Percentiles rank a stretch among this genome's conserved stretches.
Conservation (phyloP, 2,797 vertebrate species). For the Moxostoma hubbsi region DNA sequence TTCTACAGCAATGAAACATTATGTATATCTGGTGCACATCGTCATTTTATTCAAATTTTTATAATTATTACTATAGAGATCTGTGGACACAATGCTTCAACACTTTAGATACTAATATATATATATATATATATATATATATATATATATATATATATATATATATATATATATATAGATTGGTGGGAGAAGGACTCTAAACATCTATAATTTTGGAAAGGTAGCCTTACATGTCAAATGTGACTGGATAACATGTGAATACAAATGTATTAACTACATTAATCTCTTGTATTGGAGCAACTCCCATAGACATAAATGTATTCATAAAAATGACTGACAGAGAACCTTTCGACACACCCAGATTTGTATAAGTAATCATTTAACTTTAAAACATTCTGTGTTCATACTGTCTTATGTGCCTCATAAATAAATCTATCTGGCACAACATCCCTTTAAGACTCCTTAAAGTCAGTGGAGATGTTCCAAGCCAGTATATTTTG, state of each 20-base stretch:
- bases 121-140: no score
- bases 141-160: constrained; percentile 54
- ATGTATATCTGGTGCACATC: constrained; percentile 67
- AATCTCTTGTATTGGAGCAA: constrained; percentile 62
- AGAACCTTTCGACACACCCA: constrained; percentile 64
- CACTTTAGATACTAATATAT: constrained; percentile 71
- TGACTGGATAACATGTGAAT: constrained; percentile 73
- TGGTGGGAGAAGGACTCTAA: constrained; percentile 70
- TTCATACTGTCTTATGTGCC: constrained; percentile 55
- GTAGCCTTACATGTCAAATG: constrained; percentile 71
- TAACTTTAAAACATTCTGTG: constrained; percentile 74
- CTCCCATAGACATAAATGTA: constrained; percentile 68
- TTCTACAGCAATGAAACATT: constrained; percentile 67
- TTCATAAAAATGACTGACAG: constrained; percentile 67
- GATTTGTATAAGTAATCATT: constrained; percentile 50
- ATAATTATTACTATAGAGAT: constrained; percentile 80
- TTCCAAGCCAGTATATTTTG: constrained; percentile 66
- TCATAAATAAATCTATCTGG: constrained; percentile 62
- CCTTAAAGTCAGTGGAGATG: constrained; percentile 80
- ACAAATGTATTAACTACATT: constrained; percentile 70
- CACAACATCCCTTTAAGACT: constrained; percentile 75
- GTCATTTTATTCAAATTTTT: constrained; percentile 80
- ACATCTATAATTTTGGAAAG: constrained; percentile 72
- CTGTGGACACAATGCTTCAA: constrained; percentile 70
- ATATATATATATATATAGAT: constrained; percentile 64